A percentile compares a stretch with the other conserved stretches of the same genome.
Evolutionary conservation across 2,888 invertebrate species (phyloP).

Genomic region (Protonemura montana): DNA sequence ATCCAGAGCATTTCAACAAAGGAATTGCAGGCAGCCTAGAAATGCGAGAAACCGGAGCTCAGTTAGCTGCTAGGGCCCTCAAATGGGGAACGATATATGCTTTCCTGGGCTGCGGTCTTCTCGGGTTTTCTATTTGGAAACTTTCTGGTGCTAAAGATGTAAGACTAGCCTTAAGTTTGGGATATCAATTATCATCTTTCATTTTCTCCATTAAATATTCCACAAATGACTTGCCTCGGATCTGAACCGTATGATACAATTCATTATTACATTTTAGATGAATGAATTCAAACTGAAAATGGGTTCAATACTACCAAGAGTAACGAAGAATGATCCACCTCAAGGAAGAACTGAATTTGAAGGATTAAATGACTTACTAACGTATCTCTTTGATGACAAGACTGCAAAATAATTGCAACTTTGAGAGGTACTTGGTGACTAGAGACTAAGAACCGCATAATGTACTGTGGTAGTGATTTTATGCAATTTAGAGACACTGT

Average conservation of each 20-base stretch:
- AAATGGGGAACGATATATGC: conserved; percentile 90
- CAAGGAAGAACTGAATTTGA: conserved; percentile 87
- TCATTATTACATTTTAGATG: conserved; percentile 64
- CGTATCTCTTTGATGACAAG: conserved; percentile 65
- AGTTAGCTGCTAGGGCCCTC: conserved; percentile 82
- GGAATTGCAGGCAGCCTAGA: conserved; percentile 68
- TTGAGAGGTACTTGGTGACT: not conserved
- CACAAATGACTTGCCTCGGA: too few species aligned
- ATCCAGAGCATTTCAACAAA: conserved; percentile 80
- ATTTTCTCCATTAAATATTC: too few species aligned
- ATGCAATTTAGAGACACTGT: too few species aligned
- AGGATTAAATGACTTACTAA: conserved; percentile 82
- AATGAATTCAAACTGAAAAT: conserved; percentile 84
- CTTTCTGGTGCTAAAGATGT: conserved; percentile 85
- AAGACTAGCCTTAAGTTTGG: too few species aligned
- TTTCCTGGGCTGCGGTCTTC: conserved; percentile 79
- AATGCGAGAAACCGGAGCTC: conserved; percentile 77
- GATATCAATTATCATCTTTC: too few species aligned
- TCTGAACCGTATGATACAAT: too few species aligned
- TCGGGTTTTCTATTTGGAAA: conserved; percentile 89
- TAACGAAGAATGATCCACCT: conserved; percentile 80
- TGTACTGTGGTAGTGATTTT: too few species aligned
- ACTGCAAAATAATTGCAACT: conserved; percentile 17
- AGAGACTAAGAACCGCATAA: too few species aligned
- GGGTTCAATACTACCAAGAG: conserved; percentile 76